phyloP scores from a whole-genome alignment of 2,888 invertebrate genomes.

The Mellilla xanthometata region DNA sequence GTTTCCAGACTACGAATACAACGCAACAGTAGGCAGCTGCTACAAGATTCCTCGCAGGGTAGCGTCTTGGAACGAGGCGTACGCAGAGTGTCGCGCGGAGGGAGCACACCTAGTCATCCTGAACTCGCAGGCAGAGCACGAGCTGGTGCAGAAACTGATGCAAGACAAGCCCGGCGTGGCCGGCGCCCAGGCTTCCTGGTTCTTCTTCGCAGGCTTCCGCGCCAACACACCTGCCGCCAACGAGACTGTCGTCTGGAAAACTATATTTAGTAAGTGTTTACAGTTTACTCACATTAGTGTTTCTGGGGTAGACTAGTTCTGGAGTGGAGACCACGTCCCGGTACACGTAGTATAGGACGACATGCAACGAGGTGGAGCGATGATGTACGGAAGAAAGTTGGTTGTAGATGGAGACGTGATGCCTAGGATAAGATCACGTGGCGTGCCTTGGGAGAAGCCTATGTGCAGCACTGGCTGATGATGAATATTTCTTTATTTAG shows the following conservation, averaged over 20 bases:
- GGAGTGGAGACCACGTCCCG: too few species aligned
- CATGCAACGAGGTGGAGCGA: too few species aligned
- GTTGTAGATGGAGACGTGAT: too few species aligned
- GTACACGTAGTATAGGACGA: too few species aligned
- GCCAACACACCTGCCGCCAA: conserved; percentile 40
- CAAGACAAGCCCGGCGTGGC: neutral
- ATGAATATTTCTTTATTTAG: too few species aligned
- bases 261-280: conserved; percentile 67
- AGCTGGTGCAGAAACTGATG: conserved; percentile 41
- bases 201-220: conserved; percentile 56
- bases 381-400: too few species aligned
- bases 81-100: conserved; percentile 51
- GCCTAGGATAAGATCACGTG: too few species aligned
- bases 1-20: conserved; percentile 50
- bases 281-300: too few species aligned
- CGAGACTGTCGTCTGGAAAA: conserved; percentile 47
- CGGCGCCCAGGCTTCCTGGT: conserved; percentile 35
- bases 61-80: conserved; percentile 58
- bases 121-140: conserved; percentile 52
- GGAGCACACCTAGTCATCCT: conserved; percentile 55
- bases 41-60: conserved; percentile 48
- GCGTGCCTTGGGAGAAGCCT: too few species aligned
- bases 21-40: conserved; percentile 50
- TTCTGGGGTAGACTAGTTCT: too few species aligned
- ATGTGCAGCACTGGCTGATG: too few species aligned